These are phyloP conservation scores for Eueremaeus valkanovi DNA, from an alignment of 2,888 invertebrate genomes.

Conservation along the genomic window DNA sequence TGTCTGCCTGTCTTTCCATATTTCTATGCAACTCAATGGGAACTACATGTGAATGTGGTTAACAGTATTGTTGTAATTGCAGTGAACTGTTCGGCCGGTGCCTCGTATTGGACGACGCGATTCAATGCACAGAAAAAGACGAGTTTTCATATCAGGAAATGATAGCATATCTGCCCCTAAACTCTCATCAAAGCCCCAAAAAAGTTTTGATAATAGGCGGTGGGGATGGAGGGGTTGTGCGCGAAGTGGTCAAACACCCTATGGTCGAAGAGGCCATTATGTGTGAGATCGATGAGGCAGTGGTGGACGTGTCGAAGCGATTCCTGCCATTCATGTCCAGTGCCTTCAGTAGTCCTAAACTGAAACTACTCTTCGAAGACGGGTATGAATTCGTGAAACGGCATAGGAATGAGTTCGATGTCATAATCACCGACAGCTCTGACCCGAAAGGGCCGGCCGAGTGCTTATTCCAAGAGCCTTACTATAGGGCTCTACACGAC, in stretches of 20 bases:
- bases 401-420: conserved; percentile 78
- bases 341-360: conserved; percentile 76
- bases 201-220: conserved; percentile 87
- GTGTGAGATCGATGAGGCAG: conserved; percentile 91
- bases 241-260: conserved; percentile 91
- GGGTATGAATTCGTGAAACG: conserved; percentile 91
- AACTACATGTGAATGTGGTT: too few species aligned
- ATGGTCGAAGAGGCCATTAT: conserved; percentile 75
- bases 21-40: too few species aligned
- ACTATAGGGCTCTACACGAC: conserved; percentile 75
- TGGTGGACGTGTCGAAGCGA: conserved; percentile 81
- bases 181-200: conserved; percentile 82
- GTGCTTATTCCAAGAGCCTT: conserved; percentile 70
- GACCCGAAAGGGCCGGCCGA: conserved; percentile 81
- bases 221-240: conserved; percentile 94
- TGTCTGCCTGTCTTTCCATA: too few species aligned
- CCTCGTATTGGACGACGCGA: conserved; percentile 87
- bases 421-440: conserved; percentile 96
- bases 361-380: conserved; percentile 79
- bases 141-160: conserved; percentile 98
- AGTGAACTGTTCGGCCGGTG: conserved; percentile 76
- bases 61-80: too few species aligned
- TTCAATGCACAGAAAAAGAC: conserved; percentile 92
- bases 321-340: conserved; percentile 85
- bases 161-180: conserved; percentile 89